Conservation (phyloP, 2,797 vertebrate species). For the Thaleichthys pacificus region DNA sequence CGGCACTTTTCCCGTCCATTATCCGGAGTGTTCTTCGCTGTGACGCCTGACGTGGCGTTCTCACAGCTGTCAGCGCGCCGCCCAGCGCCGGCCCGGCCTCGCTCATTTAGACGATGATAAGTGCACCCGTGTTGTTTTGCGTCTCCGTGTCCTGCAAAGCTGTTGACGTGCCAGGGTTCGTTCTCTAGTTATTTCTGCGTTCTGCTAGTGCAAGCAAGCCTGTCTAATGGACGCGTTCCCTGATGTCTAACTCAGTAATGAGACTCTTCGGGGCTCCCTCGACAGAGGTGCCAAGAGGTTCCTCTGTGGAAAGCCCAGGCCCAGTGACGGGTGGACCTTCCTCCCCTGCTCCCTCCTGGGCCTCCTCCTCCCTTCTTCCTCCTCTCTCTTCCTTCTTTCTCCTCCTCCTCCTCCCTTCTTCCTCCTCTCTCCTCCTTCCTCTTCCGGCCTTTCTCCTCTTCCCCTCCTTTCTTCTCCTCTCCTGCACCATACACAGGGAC, state of each 20-base stretch:
- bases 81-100: conserved; percentile 22
- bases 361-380: no score
- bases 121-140: conserved; percentile 38
- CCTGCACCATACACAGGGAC: no score
- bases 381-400: no score
- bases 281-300: neutral
- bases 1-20: conserved; percentile 48
- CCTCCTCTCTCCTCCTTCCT: no score
- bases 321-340: no score
- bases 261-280: conserved; percentile 10
- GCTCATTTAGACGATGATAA: conserved; percentile 60
- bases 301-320: no score
- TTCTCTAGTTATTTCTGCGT: conserved; percentile 29
- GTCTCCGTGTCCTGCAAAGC: conserved; percentile 24
- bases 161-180: conserved; percentile 35
- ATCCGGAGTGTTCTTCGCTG: conserved; percentile 27
- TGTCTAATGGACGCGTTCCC: conserved; percentile 14
- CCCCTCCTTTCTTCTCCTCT: no score
- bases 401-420: no score
- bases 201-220: conserved; percentile 13
- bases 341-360: no score
- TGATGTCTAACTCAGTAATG: conserved; percentile 8
- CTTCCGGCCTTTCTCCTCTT: no score
- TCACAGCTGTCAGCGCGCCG: conserved; percentile 37
- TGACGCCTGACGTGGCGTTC: conserved; percentile 31